Conservation (phyloP, 23 tunicate genomes). For the Trididemnum nubilum region DNA sequence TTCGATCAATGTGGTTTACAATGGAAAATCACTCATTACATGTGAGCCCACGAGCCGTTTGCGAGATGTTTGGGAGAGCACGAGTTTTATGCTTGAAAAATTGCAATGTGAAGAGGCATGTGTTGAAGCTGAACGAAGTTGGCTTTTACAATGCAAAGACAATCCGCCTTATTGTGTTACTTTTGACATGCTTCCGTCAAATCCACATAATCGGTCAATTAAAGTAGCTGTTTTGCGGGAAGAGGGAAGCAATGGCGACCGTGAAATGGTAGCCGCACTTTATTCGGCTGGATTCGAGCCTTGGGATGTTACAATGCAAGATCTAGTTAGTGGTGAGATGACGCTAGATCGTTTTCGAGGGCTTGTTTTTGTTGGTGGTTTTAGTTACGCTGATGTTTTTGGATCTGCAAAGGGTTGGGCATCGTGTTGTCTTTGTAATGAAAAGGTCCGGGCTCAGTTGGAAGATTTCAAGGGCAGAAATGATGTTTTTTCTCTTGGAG, state of each 20-base stretch:
- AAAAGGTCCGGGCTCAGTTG: conserved; percentile 38
- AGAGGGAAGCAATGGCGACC: conserved; percentile 91
- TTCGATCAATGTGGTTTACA: conserved; percentile 37
- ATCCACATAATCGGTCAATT: conserved; percentile 1
- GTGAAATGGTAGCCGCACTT: conserved; percentile 88
- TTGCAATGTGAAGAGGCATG: conserved; percentile 71
- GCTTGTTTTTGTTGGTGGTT: conserved; percentile 87
- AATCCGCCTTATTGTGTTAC: conserved; percentile 42
- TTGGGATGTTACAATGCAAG: conserved; percentile 93
- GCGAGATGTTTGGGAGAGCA: conserved; percentile 80
- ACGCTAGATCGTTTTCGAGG: conserved; percentile 75
- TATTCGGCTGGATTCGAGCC: conserved; percentile 64
- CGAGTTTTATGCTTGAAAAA: conserved; percentile 66
- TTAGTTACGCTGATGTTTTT: conserved; percentile 87
- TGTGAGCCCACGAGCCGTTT: conserved; percentile 8
- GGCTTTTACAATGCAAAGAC: conserved; percentile 30
- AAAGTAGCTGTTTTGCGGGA: conserved; percentile 82
- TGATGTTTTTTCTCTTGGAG: conserved; percentile 90
- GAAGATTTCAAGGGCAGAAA: conserved; percentile 39
- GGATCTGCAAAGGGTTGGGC: conserved; percentile 99
- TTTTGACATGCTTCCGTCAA: conserved; percentile 22
- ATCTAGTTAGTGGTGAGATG: conserved; percentile 45
- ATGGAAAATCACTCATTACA: conserved; percentile 41
- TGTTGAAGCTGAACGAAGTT: conserved; percentile 48
- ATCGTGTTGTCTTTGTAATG: conserved; percentile 65